Conservation (phyloP, 2,797 vertebrate genomes). For the Mergus octosetaceus region DNA sequence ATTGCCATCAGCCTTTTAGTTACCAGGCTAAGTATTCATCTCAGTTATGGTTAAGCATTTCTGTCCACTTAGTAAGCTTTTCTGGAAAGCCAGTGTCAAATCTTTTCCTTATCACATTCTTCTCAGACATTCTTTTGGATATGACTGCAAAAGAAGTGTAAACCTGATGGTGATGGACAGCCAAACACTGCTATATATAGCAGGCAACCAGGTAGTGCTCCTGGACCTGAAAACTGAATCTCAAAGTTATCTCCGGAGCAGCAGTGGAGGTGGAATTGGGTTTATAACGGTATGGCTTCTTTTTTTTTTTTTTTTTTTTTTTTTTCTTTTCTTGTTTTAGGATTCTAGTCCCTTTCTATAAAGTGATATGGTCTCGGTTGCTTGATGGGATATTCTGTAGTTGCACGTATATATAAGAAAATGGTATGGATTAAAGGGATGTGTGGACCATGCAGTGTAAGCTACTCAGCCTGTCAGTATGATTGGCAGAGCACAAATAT, state of each 20-base stretch:
- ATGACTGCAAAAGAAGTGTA: conserved; percentile 84
- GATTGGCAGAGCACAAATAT: not conserved
- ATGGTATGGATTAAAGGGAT: not conserved
- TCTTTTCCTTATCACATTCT: conserved; percentile 74
- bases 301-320: not conserved
- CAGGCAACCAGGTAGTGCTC: conserved; percentile 88
- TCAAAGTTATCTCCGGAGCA: conserved; percentile 86
- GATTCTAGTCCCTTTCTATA: not conserved
- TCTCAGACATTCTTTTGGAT: conserved; percentile 92
- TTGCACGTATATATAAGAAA: not conserved
- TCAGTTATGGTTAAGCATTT: not conserved
- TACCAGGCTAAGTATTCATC: not conserved
- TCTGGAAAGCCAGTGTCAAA: not conserved
- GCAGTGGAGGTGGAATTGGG: conserved; percentile 86
- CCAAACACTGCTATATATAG: conserved; percentile 84
- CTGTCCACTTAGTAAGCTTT: not conserved
- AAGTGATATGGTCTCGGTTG: not conserved
- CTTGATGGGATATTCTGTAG: not conserved
- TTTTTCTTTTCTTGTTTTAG: not conserved
- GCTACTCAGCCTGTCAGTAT: not conserved
- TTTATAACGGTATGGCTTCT: conserved; percentile 81
- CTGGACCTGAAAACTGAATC: conserved; percentile 80
- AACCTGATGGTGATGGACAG: conserved; percentile 89
- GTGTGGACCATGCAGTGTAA: not conserved
- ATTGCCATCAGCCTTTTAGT: not conserved